Conservation (phyloP, 2,888 invertebrate genomes). For the Agrotis segetum region DNA sequence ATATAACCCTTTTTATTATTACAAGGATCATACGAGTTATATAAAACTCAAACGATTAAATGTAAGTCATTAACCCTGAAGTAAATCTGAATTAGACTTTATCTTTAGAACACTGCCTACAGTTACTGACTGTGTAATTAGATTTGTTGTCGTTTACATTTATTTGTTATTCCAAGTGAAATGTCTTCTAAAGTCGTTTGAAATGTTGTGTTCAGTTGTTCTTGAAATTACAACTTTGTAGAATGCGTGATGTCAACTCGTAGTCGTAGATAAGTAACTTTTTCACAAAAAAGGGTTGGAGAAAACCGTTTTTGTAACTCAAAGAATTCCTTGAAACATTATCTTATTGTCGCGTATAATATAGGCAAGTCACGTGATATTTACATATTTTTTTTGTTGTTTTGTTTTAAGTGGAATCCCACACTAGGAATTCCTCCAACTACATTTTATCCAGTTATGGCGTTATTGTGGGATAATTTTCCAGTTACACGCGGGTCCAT, state of each 20-base stretch:
- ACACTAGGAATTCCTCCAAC: no score
- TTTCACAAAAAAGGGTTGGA: not conserved
- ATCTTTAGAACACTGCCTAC: not conserved
- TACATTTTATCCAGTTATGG: no score
- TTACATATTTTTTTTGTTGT: no score
- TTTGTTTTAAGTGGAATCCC: no score
- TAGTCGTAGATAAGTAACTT: not conserved
- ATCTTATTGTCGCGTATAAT: no score
- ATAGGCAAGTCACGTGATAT: not conserved
- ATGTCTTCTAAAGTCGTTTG: not conserved
- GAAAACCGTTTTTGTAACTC: no score
- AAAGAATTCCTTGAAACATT: not conserved
- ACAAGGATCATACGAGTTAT: no score
- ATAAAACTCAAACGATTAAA: not conserved
- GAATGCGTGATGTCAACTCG: not conserved
- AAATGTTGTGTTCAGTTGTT: not conserved
- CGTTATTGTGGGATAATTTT: no score
- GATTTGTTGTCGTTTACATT: not conserved
- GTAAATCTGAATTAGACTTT: not conserved
- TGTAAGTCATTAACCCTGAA: not conserved
- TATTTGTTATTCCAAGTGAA: not conserved
- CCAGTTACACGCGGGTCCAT: no score
- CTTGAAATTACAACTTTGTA: conserved; percentile 1
- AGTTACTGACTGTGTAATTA: not conserved
- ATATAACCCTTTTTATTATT: no score